A percentile compares a stretch with the other conserved stretches of the same genome.
Evolutionary conservation across 2,113 vertebrate genomes (phyloP).

Genomic region (Dipodomys stephensi): DNA sequence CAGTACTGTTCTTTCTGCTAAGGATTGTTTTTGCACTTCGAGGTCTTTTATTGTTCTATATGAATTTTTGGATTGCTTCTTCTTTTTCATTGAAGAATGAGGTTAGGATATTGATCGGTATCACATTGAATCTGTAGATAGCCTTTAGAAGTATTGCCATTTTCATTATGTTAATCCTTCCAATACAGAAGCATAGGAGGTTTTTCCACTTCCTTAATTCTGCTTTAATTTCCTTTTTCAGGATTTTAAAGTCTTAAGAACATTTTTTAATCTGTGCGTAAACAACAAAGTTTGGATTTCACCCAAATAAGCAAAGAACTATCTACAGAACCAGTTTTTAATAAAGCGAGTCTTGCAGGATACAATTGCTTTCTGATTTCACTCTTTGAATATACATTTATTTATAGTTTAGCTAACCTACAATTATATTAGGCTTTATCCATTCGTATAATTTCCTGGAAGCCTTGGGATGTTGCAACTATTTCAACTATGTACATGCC

Average conservation of each 20-base stretch:
- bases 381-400: conserved; percentile 1
- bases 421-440: not conserved
- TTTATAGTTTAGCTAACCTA: not conserved
- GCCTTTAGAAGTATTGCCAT: too few relatives aligned
- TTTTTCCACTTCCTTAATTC: too few relatives aligned
- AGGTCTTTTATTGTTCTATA: too few relatives aligned
- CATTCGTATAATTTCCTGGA: conserved; percentile 26
- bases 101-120: too few relatives aligned
- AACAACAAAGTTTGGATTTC: conserved; percentile 35
- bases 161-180: too few relatives aligned
- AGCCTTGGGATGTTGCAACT: not conserved
- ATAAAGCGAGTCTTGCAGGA: not conserved
- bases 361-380: not conserved
- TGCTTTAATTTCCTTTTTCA: too few relatives aligned
- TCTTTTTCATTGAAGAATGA: too few relatives aligned
- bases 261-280: not conserved
- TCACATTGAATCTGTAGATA: too few relatives aligned
- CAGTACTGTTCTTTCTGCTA: too few relatives aligned
- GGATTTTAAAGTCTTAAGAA: not conserved
- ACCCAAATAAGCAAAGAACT: not conserved
- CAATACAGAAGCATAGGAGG: too few relatives aligned
- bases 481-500: not conserved
- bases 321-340: conserved; percentile 15
- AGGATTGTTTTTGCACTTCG: too few relatives aligned
- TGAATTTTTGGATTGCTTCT: too few relatives aligned